These are phyloP conservation scores for Pyrochroa serraticornis DNA, from an alignment of 2,888 invertebrate genomes.

Conservation along the genomic window DNA sequence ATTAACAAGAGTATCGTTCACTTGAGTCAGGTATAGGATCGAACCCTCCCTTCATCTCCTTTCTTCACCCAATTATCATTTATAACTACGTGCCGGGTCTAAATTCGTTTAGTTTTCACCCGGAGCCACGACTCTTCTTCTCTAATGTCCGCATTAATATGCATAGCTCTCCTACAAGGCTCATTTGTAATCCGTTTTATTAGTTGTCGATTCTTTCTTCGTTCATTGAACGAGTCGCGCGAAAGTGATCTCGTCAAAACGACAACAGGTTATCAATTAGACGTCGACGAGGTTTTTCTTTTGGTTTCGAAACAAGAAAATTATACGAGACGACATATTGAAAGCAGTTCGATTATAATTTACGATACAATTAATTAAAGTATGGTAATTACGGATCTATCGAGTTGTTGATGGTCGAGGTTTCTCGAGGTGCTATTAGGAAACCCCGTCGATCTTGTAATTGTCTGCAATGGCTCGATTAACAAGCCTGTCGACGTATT, in stretches of 20 bases:
- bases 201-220: not conserved
- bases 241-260: not conserved
- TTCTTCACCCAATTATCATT: conserved; percentile 40
- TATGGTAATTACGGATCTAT: conserved; percentile 25
- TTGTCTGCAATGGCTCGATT: conserved; percentile 41
- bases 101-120: conserved; percentile 39
- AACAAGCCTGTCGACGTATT: conserved; percentile 41
- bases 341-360: conserved; percentile 14
- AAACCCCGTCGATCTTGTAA: conserved; percentile 37
- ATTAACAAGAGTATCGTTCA: conserved; percentile 48
- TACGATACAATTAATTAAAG: conserved; percentile 29
- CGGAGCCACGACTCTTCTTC: conserved; percentile 21
- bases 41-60: conserved; percentile 26
- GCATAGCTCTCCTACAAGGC: conserved; percentile 43
- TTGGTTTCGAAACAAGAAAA: not conserved
- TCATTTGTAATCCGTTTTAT: conserved; percentile 42
- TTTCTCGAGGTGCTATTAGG: conserved; percentile 34
- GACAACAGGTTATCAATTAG: too few species aligned
- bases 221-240: not conserved
- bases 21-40: conserved; percentile 12
- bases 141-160: conserved; percentile 40
- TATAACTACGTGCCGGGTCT: conserved; percentile 30
- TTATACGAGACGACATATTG: not conserved
- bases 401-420: conserved; percentile 16
- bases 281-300: not conserved